Percentiles rank a stretch among this genome's conserved stretches.
Evolutionary conservation across 2,888 invertebrate genomes (phyloP).

Genomic region (Congeria kusceri): DNA sequence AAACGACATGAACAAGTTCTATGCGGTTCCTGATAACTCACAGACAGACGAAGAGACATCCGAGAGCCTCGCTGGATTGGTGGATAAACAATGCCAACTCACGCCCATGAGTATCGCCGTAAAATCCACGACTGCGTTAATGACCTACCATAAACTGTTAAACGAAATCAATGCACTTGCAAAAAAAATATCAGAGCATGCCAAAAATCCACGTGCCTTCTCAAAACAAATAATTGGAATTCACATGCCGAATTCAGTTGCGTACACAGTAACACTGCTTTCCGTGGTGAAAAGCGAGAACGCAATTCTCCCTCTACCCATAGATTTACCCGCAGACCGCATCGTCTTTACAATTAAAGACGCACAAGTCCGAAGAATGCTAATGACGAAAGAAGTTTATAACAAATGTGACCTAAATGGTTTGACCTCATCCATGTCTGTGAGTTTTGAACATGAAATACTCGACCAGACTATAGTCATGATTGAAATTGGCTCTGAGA

Average conservation of each 20-base stretch:
- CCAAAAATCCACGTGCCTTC: not conserved
- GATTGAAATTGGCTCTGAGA: slow-evolving; percentile 38
- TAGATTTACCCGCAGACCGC: slow-evolving; percentile 71
- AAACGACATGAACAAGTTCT: slow-evolving; percentile 59
- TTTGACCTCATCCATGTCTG: slow-evolving; percentile 26
- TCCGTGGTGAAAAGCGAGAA: slow-evolving; percentile 62
- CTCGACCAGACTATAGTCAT: slow-evolving; percentile 46
- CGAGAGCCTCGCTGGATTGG: slow-evolving; percentile 39
- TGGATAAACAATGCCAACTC: slow-evolving; percentile 51
- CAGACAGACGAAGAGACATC: not conserved
- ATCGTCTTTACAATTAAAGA: slow-evolving; percentile 72
- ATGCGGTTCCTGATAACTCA: slow-evolving; percentile 19
- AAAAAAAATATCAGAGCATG: slow-evolving; percentile 5
- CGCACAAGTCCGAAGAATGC: slow-evolving; percentile 58
- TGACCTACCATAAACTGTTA: slow-evolving; percentile 60
- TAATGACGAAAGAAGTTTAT: slow-evolving; percentile 52
- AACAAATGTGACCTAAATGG: slow-evolving; percentile 40
- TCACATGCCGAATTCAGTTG: slow-evolving; percentile 69
- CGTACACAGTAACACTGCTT: slow-evolving; percentile 85
- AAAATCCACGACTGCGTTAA: slow-evolving; percentile 46
- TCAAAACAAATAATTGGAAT: slow-evolving; percentile 60
- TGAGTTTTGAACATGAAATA: slow-evolving; percentile 36
- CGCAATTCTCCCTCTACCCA: slow-evolving; percentile 77
- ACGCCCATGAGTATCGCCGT: slow-evolving; percentile 62
- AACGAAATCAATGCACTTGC: slow-evolving; percentile 47